Percentiles rank a stretch among this genome's conserved stretches.
These are phyloP conservation scores for Rhinichthys klamathensis DNA, from an alignment of 2,113 vertebrate genomes.

Conservation along the genomic window DNA sequence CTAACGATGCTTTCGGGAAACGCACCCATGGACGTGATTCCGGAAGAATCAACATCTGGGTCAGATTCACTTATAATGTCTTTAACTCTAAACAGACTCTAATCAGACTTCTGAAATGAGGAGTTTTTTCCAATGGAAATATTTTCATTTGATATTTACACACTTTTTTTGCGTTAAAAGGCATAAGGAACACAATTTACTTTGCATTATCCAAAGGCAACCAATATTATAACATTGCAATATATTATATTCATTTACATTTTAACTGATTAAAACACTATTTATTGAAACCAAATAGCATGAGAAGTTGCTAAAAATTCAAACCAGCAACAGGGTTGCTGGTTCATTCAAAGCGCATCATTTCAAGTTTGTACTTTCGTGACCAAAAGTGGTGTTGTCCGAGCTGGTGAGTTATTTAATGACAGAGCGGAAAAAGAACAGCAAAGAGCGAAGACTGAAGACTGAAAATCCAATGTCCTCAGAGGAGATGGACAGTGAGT, in stretches of 20 bases:
- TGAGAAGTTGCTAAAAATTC: neutral
- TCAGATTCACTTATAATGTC: neutral
- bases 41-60: neutral
- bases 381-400: neutral
- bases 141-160: neutral
- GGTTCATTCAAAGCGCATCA: neutral
- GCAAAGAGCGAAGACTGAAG: neutral
- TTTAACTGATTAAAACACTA: too few species aligned
- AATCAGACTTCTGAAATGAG: neutral
- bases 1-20: too few species aligned
- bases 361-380: neutral
- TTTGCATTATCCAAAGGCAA: neutral
- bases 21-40: too few species aligned
- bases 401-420: neutral
- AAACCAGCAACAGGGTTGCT: too few species aligned
- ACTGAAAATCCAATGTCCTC: slow-evolving; percentile 35
- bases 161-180: neutral
- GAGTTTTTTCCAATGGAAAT: neutral
- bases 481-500: slow-evolving; percentile 28
- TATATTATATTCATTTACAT: neutral
- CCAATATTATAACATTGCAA: neutral
- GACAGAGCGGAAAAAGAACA: slow-evolving; percentile 20
- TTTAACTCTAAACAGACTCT: neutral
- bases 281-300: neutral
- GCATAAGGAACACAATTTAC: neutral